Conservation (phyloP, 2,797 vertebrate species). For the Aulostomus chinensis region DNA sequence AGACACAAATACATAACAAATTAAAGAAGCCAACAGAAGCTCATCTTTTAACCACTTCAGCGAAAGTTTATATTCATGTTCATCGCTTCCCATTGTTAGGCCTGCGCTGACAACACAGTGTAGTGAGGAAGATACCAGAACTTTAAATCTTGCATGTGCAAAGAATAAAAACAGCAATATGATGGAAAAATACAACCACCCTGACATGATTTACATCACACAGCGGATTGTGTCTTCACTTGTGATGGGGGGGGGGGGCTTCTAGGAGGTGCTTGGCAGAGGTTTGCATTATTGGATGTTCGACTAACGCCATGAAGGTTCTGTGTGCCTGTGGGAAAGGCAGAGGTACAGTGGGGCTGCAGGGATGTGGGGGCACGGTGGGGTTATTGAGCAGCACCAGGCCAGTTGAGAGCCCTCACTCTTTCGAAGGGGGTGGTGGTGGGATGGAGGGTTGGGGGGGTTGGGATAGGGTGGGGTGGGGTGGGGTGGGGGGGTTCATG, state of each 20-base stretch:
- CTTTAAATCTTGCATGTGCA: neutral
- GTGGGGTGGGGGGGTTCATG: slow-evolving; percentile 36
- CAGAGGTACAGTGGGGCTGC: slow-evolving; percentile 22
- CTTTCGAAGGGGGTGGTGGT: slow-evolving; percentile 1
- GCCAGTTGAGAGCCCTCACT: slow-evolving; percentile 50
- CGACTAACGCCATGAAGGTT: slow-evolving; percentile 27
- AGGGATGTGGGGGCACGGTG: slow-evolving; percentile 1
- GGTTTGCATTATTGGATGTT: slow-evolving; percentile 44
- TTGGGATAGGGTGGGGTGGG: neutral
- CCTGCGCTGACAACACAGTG: no score
- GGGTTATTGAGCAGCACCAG: slow-evolving; percentile 48
- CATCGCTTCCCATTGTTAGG: no score
- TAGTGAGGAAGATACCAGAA: neutral
- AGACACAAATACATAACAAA: slow-evolving; percentile 37
- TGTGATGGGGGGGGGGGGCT: slow-evolving; percentile 20
- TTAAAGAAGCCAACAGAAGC: neutral
- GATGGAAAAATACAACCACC: neutral
- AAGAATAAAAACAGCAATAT: neutral
- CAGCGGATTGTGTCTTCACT: slow-evolving; percentile 22
- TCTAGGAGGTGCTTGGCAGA: slow-evolving; percentile 52
- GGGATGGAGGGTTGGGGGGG: neutral
- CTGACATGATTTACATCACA: slow-evolving; percentile 21
- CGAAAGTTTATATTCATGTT: neutral
- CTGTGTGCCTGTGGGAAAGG: slow-evolving; percentile 18
- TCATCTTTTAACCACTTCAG: no score